Conservation (phyloP, 2,797 vertebrate genomes). For the Huso huso region DNA sequence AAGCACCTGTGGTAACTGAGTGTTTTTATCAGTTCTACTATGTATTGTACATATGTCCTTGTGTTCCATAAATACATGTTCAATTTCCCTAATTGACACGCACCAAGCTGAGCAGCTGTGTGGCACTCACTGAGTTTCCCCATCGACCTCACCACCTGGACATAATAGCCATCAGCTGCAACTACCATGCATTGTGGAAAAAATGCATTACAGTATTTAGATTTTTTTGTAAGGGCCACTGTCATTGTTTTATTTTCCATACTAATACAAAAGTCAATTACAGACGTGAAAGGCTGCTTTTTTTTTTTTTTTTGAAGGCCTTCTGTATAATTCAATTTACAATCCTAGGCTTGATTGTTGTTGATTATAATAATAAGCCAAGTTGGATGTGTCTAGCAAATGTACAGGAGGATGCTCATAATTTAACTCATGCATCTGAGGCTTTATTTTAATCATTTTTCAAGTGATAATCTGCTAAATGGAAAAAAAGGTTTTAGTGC, state of each 20-base stretch:
- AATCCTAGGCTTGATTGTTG: too few relatives aligned
- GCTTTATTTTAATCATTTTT: too few relatives aligned
- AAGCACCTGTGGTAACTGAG: background rate
- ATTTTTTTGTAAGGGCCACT: slow-evolving; percentile 25
- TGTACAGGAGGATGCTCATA: too few relatives aligned
- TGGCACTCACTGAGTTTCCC: slow-evolving; percentile 55
- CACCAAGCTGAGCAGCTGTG: slow-evolving; percentile 58
- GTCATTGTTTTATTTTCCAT: slow-evolving; percentile 15
- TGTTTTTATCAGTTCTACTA: slow-evolving; percentile 30
- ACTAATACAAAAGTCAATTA: background rate
- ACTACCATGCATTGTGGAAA: slow-evolving; percentile 40
- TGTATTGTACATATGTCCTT: slow-evolving; percentile 58
- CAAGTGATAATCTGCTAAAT: too few relatives aligned
- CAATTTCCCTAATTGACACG: slow-evolving; percentile 59
- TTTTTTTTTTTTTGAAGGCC: slow-evolving; percentile 25
- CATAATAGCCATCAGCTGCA: slow-evolving; percentile 65
- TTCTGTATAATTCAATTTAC: too few relatives aligned
- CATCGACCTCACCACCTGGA: slow-evolving; percentile 66
- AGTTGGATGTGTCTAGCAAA: too few relatives aligned
- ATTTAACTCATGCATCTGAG: too few relatives aligned
- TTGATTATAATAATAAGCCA: too few relatives aligned
- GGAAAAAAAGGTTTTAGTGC: too few relatives aligned
- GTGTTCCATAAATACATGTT: slow-evolving; percentile 53
- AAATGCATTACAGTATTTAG: slow-evolving; percentile 35
- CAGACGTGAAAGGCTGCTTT: slow-evolving; percentile 34